Conservation (phyloP, 2,797 vertebrate species). For the Hydrolagus colliei region DNA sequence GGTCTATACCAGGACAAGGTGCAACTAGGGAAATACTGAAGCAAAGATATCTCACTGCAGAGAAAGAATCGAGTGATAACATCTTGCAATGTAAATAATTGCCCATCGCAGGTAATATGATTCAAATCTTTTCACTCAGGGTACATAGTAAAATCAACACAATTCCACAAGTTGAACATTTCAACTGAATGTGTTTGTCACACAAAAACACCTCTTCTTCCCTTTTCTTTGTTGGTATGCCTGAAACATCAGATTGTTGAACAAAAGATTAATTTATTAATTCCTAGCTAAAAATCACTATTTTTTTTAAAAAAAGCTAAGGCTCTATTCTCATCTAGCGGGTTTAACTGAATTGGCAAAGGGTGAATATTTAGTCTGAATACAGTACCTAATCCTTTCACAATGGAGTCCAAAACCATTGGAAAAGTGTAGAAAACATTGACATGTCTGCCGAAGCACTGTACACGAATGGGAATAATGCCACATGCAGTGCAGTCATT, state of each 20-base stretch:
- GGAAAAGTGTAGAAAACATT: background rate
- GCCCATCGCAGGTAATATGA: background rate
- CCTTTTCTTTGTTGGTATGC: background rate
- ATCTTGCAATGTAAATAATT: conserved; percentile 40
- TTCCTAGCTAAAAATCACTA: conserved; percentile 36
- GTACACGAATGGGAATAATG: background rate
- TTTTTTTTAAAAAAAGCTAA: conserved; percentile 17
- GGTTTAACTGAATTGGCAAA: conserved; percentile 33
- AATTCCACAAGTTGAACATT: background rate
- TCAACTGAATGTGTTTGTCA: background rate
- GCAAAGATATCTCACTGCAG: too few species aligned
- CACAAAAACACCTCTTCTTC: background rate
- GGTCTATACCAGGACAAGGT: too few species aligned
- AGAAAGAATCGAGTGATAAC: too few species aligned
- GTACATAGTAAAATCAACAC: background rate
- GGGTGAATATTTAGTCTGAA: background rate
- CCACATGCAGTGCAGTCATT: background rate
- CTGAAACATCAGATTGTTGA: background rate
- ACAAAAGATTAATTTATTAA: conserved; percentile 34
- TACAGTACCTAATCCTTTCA: background rate
- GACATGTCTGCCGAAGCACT: background rate
- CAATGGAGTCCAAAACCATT: background rate
- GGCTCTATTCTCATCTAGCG: conserved; percentile 32
- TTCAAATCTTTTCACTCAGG: conserved; percentile 3
- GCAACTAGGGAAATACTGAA: too few species aligned